Evolutionary conservation across 2,888 invertebrate genomes (phyloP).

Genomic region (Campoletis raptor): DNA sequence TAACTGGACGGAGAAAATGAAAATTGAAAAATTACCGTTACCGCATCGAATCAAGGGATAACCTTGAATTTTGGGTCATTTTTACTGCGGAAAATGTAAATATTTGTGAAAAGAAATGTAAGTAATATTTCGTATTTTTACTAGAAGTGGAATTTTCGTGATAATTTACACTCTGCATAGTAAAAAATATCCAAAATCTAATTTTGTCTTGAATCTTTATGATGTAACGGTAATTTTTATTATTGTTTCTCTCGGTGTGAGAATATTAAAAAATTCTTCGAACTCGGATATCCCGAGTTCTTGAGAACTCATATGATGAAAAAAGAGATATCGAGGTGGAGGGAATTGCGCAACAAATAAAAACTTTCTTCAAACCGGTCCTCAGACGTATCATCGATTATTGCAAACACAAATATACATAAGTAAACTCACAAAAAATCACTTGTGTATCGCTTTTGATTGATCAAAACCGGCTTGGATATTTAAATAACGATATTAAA

Average conservation of each 20-base stretch:
- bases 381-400: not conserved
- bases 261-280: not conserved
- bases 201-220: not conserved
- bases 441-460: conserved; percentile 11
- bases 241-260: not conserved
- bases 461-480: conserved; percentile 23
- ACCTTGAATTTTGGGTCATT: not conserved
- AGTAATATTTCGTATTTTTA: not conserved
- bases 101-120: not conserved
- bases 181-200: not conserved
- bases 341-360: conserved; percentile 1
- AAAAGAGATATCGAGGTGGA: not conserved
- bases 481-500: conserved; percentile 43
- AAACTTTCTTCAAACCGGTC: conserved; percentile 19
- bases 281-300: not conserved
- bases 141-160: not conserved
- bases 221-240: not conserved
- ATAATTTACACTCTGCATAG: not conserved
- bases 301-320: not conserved
- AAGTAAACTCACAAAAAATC: not conserved
- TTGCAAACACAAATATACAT: not conserved
- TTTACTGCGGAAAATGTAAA: too few relatives aligned
- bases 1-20: not conserved
- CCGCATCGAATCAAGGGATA: not conserved
- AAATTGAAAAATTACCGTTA: too few relatives aligned